Percentiles rank a stretch among this genome's conserved stretches.
Evolutionary conservation across 2,888 invertebrate genomes (phyloP).

Genomic region (Resseliella maxima): DNA sequence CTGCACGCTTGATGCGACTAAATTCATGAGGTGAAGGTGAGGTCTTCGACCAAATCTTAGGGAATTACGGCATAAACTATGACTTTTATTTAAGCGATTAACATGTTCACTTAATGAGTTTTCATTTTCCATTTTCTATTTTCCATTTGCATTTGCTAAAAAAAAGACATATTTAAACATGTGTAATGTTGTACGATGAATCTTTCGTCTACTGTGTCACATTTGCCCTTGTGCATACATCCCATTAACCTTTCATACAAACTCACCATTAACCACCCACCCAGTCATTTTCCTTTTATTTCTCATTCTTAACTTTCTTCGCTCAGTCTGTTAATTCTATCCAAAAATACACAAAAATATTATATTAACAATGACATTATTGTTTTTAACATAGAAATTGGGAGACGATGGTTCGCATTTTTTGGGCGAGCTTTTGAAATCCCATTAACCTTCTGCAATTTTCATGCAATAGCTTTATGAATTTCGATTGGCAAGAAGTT

Average conservation of each 20-base stretch:
- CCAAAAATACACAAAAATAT: neutral
- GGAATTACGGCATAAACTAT: neutral
- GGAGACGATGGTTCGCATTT: neutral
- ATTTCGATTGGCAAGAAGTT: neutral
- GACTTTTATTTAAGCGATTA: neutral
- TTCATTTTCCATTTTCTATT: neutral
- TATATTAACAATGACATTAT: slow-evolving; percentile 16
- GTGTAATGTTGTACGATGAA: neutral
- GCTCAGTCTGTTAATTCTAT: neutral
- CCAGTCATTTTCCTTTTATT: neutral
- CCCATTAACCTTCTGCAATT: slow-evolving; percentile 17
- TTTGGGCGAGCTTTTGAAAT: neutral
- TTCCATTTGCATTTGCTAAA: neutral
- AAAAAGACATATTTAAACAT: neutral
- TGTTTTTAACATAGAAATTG: slow-evolving; percentile 3
- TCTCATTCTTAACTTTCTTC: neutral
- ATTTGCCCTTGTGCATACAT: too few relatives aligned
- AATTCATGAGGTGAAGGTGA: neutral
- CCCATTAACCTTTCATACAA: slow-evolving; percentile 32
- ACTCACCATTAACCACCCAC: neutral
- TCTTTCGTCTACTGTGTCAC: neutral
- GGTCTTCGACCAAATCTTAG: neutral
- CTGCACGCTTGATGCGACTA: slow-evolving; percentile 47
- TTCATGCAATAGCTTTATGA: neutral
- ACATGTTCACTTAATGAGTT: slow-evolving; percentile 46